Conservation (phyloP, 1,140 invertebrate genomes). For the Papilio glaucus region DNA sequence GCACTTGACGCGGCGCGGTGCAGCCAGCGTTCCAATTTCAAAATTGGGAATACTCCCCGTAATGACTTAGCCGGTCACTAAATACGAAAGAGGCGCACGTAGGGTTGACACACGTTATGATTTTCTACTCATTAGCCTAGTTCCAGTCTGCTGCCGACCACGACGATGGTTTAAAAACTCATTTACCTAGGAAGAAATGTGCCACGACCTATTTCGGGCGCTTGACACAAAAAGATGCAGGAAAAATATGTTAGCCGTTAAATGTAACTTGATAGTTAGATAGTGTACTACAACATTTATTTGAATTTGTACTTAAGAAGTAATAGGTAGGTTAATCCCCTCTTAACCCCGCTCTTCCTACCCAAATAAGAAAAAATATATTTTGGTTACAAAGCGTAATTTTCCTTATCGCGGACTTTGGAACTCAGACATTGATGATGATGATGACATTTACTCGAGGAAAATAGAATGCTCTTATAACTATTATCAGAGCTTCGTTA, state of each 20-base stretch:
- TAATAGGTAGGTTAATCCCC: background rate
- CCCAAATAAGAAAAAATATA: background rate
- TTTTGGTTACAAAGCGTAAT: background rate
- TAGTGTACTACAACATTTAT: too few relatives aligned
- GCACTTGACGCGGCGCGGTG: constrained; percentile 5
- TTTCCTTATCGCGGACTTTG: background rate
- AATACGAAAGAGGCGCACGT: constrained; percentile 26
- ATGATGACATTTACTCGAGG: background rate
- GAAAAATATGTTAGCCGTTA: background rate
- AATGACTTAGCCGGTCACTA: constrained; percentile 30
- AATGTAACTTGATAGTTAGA: background rate
- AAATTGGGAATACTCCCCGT: constrained; percentile 27
- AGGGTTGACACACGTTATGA: constrained; percentile 27
- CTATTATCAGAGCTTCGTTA: too few relatives aligned
- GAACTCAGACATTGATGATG: background rate
- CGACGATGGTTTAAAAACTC: background rate
- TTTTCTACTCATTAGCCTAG: constrained; percentile 23
- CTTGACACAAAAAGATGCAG: too few relatives aligned
- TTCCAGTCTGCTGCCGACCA: constrained; percentile 3
- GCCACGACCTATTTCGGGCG: constrained; percentile 1
- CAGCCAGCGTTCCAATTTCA: constrained; percentile 29
- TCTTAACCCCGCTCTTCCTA: background rate
- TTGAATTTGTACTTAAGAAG: too few relatives aligned
- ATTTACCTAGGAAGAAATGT: background rate
- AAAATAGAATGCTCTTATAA: background rate